Conservation (phyloP, 2,797 vertebrate species). For the Coendou prehensilis region DNA sequence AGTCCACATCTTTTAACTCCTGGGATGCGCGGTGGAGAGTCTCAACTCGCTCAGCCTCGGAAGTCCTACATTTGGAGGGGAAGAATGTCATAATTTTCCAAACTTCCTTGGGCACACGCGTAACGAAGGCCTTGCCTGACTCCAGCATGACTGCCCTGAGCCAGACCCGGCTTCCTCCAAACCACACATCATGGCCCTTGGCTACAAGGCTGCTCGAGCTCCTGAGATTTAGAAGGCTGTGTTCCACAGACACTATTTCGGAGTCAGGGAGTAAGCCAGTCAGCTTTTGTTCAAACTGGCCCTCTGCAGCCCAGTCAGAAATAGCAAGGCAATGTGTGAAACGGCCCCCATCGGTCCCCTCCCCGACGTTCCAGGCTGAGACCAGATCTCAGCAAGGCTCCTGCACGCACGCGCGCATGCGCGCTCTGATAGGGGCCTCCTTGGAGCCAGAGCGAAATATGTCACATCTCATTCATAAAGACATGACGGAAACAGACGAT, state of each 20-base stretch:
- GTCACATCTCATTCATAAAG: slow-evolving; percentile 65
- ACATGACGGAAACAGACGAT: slow-evolving; percentile 82
- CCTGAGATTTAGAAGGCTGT: background rate
- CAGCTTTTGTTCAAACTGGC: slow-evolving; percentile 1
- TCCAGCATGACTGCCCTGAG: background rate
- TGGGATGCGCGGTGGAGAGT: background rate
- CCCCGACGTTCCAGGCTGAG: slow-evolving; percentile 44
- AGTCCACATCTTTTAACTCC: background rate
- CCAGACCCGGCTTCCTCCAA: too few relatives aligned
- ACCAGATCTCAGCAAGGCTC: slow-evolving; percentile 46
- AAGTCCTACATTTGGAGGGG: background rate
- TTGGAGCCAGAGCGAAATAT: slow-evolving; percentile 64
- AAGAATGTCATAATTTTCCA: background rate
- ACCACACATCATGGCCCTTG: background rate
- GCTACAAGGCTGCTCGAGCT: background rate
- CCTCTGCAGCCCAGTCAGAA: slow-evolving; percentile 36
- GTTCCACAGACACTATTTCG: background rate
- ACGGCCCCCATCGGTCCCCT: slow-evolving; percentile 49
- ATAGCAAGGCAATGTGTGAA: slow-evolving; percentile 45
- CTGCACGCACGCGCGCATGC: slow-evolving; percentile 60
- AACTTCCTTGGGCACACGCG: background rate
- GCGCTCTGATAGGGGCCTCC: slow-evolving; percentile 69
- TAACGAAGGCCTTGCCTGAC: background rate
- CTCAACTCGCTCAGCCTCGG: background rate
- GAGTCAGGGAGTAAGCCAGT: background rate